phyloP scores from a whole-genome alignment of 2,797 vertebrate species.

The Spinibarbus caldwelli region DNA sequence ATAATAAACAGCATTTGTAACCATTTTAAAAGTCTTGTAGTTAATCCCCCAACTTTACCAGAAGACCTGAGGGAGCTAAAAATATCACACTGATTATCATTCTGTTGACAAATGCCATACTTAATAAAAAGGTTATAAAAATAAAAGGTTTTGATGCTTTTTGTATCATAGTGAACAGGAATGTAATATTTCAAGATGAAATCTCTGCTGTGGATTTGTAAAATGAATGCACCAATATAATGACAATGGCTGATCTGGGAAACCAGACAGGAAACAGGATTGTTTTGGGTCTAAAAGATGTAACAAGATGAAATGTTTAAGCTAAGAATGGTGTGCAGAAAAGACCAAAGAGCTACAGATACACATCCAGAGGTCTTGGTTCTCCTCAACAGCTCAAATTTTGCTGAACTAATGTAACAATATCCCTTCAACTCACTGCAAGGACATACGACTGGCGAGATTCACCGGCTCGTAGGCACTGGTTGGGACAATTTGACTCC shows the following conservation, averaged over 20 bases:
- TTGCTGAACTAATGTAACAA: slow-evolving; percentile 36
- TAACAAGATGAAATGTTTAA: slow-evolving; percentile 4
- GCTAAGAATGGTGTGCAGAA: not conserved
- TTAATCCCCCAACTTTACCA: not conserved
- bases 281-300: not conserved
- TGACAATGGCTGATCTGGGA: not conserved
- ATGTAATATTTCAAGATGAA: not conserved
- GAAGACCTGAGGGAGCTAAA: not conserved
- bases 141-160: not conserved
- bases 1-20: not conserved
- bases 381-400: slow-evolving; percentile 41
- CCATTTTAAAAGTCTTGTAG: not conserved
- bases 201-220: not conserved
- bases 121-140: no score
- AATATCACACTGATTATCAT: not conserved
- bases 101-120: not conserved
- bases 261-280: not conserved
- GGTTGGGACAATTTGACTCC: slow-evolving; percentile 41
- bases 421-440: slow-evolving; percentile 28
- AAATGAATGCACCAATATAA: not conserved
- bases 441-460: slow-evolving; percentile 12
- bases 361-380: slow-evolving; percentile 2
- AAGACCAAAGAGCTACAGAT: not conserved
- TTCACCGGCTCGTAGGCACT: slow-evolving; percentile 9
- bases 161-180: not conserved